Evolutionary conservation across 2,113 vertebrate species (phyloP).

Genomic region (cattle (Bos taurus)): DNA sequence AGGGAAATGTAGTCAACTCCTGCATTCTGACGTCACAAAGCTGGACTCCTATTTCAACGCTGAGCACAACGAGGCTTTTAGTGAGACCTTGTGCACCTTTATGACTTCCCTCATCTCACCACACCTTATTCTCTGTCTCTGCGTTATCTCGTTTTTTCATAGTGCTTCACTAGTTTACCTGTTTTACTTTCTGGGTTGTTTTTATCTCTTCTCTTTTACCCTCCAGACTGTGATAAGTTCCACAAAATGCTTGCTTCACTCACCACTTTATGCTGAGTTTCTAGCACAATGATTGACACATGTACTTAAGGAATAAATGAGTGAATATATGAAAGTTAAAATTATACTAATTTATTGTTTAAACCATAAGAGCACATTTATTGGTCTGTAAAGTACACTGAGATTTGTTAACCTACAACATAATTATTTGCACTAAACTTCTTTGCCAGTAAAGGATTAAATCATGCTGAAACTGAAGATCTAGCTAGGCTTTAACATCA

Average conservation of each 20-base stretch:
- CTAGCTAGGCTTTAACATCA: not conserved
- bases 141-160: rapidly evolving
- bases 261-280: not conserved
- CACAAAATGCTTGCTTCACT: not conserved
- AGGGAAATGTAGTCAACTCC: not conserved
- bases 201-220: not conserved
- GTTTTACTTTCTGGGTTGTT: not conserved
- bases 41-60: not conserved
- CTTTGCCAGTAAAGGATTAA: not conserved
- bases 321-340: not conserved
- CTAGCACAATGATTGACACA: not conserved
- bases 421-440: not conserved
- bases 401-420: not conserved
- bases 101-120: not conserved
- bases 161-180: not conserved
- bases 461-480: not conserved
- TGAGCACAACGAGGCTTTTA: not conserved
- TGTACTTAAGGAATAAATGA: not conserved
- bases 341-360: not conserved
- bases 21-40: not conserved
- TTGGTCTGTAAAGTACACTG: not conserved
- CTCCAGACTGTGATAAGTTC: not conserved
- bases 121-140: not conserved
- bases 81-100: not conserved
- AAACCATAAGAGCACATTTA: not conserved